Conservation (phyloP, 2,797 vertebrate species). For the Lophotriccus pileatus region DNA sequence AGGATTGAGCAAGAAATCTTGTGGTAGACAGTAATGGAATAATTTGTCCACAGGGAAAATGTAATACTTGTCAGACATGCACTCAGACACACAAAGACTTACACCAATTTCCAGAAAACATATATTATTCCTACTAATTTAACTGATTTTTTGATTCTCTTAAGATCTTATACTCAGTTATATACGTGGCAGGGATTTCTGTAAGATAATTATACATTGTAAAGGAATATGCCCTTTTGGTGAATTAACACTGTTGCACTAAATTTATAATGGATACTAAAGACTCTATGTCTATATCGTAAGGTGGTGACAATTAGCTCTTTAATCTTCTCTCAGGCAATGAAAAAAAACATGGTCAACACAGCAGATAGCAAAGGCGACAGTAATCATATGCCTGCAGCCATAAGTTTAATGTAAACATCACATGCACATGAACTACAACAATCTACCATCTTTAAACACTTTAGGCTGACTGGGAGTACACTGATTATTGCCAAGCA, state of each 20-base stretch:
- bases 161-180: neutral
- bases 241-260: neutral
- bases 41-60: slow-evolving; percentile 6
- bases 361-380: neutral
- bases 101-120: neutral
- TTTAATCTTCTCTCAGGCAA: neutral
- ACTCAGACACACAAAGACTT: neutral
- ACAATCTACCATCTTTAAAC: neutral
- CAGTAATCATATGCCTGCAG: neutral
- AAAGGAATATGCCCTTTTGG: neutral
- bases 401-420: neutral
- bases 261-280: neutral
- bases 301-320: neutral
- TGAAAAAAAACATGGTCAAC: neutral
- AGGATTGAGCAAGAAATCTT: slow-evolving; percentile 19
- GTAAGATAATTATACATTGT: neutral
- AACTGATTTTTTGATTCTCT: neutral
- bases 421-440: neutral
- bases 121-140: neutral
- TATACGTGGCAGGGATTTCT: neutral
- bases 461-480: neutral
- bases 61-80: neutral
- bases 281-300: neutral
- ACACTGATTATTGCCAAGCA: neutral
- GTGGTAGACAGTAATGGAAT: slow-evolving; percentile 11